Percentiles rank a stretch among this genome's conserved stretches.
Conservation (phyloP, 2,797 vertebrate genomes). For the Microctenopoma stevenorrisi region DNA sequence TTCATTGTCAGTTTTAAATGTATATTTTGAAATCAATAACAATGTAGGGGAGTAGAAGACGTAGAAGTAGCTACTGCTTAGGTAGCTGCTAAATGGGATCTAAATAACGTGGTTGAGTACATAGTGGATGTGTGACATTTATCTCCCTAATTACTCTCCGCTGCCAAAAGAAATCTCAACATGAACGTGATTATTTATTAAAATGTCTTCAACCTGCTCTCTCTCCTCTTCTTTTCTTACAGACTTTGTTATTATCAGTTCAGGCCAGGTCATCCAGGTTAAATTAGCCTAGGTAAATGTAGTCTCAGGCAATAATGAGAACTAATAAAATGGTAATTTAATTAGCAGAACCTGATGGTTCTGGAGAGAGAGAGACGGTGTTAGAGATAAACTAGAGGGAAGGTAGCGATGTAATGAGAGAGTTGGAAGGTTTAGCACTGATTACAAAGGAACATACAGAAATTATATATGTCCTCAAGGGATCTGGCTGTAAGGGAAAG, state of each 20-base stretch:
- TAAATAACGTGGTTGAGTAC: too few species aligned
- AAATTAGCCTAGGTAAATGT: constrained; percentile 65
- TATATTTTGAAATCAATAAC: too few species aligned
- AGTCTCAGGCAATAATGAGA: constrained; percentile 45
- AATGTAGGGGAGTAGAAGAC: too few species aligned
- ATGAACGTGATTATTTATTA: constrained; percentile 18
- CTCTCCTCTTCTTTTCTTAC: constrained; percentile 2
- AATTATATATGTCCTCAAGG: constrained; percentile 3
- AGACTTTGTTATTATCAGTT: constrained; percentile 38
- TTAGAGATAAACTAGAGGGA: constrained; percentile 22
- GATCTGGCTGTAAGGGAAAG: background rate
- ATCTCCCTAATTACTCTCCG: constrained; percentile 8
- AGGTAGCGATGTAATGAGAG: background rate
- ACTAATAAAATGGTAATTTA: constrained; percentile 70
- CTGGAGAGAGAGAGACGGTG: background rate
- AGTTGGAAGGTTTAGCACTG: constrained; percentile 28
- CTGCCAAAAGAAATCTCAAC: constrained; percentile 2
- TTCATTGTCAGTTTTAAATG: too few species aligned
- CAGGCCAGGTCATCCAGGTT: constrained; percentile 45
- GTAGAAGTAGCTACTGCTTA: too few species aligned
- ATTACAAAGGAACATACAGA: constrained; percentile 23
- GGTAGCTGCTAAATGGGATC: too few species aligned
- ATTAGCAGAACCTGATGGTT: constrained; percentile 46
- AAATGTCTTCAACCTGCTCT: background rate
- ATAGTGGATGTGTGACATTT: background rate